Percentiles rank a stretch among this genome's conserved stretches.
Evolutionary conservation across 2,797 vertebrate genomes (phyloP).

Genomic region (Enteromius unitaeniatus): DNA sequence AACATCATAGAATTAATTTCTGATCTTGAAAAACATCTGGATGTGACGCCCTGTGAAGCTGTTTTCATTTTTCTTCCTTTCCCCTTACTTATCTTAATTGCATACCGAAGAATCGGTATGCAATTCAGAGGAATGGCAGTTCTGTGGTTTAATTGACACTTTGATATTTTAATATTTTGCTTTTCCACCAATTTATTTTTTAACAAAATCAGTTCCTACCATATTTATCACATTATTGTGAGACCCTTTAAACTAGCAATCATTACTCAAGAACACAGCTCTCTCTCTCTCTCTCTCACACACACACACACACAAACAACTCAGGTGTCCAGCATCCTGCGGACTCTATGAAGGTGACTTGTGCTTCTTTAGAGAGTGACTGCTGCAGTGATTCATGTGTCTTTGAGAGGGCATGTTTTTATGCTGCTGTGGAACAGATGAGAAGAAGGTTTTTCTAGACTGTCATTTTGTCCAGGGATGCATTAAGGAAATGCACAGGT

Average conservation of each 20-base stretch:
- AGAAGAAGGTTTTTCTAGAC: conserved; percentile 29
- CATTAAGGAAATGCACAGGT: conserved; percentile 69
- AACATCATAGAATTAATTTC: not conserved
- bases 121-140: not conserved
- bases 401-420: conserved; percentile 24
- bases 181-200: not conserved
- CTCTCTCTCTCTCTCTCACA: not conserved
- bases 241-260: not conserved
- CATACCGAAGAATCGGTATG: too few species aligned
- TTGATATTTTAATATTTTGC: not conserved
- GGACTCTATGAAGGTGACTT: conserved; percentile 60
- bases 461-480: conserved; percentile 49
- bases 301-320: conserved; percentile 4
- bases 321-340: conserved; percentile 16
- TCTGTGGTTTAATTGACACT: not conserved
- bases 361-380: conserved; percentile 15
- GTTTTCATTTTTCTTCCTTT: not conserved
- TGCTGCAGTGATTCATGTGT: conserved; percentile 40
- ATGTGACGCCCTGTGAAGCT: not conserved
- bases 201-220: not conserved
- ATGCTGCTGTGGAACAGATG: conserved; percentile 23
- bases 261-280: not conserved
- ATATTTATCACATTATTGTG: not conserved
- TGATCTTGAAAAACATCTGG: not conserved
- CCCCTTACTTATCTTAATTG: not conserved